Conservation (phyloP, 1,140 invertebrate genomes). For the Pseudomyrmex dendroicus region DNA sequence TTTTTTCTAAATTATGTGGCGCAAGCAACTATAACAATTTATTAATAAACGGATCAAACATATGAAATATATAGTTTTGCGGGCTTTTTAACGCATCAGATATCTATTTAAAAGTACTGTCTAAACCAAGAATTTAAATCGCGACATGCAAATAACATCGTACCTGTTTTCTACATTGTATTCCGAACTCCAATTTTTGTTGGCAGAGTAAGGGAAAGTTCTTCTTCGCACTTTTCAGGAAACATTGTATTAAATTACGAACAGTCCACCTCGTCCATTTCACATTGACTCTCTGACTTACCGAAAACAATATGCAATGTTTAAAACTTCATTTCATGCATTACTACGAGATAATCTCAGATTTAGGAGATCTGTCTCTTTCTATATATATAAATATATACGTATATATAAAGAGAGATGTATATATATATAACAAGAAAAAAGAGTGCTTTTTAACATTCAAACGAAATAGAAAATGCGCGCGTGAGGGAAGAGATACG, state of each 20-base stretch:
- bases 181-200: constrained; percentile 1
- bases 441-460: too few species aligned
- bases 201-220: neutral
- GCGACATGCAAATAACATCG: neutral
- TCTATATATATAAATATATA: too few species aligned
- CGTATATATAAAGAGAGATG: too few species aligned
- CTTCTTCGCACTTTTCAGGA: neutral
- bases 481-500: neutral
- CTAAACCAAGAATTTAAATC: too few species aligned
- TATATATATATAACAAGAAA: too few species aligned
- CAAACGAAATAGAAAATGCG: neutral
- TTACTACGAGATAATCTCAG: neutral
- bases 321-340: neutral
- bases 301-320: neutral
- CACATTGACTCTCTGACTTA: neutral
- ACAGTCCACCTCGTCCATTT: constrained; percentile 33
- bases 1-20: too few species aligned
- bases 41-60: too few species aligned
- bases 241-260: neutral
- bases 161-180: constrained; percentile 1
- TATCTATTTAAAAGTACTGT: too few species aligned
- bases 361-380: neutral
- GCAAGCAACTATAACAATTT: too few species aligned
- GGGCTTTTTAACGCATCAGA: too few species aligned
- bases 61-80: too few species aligned